These are phyloP conservation scores for Carollia perspicillata DNA, from an alignment of 2,113 vertebrate genomes.

Conservation along the genomic window DNA sequence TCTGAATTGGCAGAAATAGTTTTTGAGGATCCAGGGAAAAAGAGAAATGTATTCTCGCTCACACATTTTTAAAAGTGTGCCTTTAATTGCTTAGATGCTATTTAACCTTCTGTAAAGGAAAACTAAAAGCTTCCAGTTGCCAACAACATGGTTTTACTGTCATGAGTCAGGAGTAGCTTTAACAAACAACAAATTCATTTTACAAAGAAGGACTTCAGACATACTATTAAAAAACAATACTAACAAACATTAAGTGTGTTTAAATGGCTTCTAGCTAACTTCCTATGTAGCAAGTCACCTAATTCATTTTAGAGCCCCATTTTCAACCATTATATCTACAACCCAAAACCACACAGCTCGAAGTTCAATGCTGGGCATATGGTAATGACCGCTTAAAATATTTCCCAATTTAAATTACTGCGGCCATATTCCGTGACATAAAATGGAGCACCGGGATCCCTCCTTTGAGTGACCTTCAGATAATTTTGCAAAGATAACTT, in stretches of 20 bases:
- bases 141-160: background rate
- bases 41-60: background rate
- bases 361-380: background rate
- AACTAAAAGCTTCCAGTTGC: background rate
- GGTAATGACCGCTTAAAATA: background rate
- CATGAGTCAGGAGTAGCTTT: background rate
- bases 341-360: background rate
- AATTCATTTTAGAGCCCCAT: background rate
- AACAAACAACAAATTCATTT: background rate
- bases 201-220: background rate
- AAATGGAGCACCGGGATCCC: background rate
- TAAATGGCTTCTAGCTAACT: background rate
- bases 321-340: background rate
- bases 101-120: background rate
- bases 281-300: background rate
- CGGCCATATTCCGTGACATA: background rate
- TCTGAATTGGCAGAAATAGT: background rate
- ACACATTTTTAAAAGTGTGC: background rate
- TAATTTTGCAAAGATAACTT: background rate
- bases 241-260: background rate
- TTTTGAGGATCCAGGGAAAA: background rate
- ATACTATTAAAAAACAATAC: background rate
- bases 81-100: background rate
- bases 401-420: background rate
- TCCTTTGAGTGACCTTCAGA: background rate